Conservation (phyloP, 2,888 invertebrate species). For the Brachypterus glaber region DNA sequence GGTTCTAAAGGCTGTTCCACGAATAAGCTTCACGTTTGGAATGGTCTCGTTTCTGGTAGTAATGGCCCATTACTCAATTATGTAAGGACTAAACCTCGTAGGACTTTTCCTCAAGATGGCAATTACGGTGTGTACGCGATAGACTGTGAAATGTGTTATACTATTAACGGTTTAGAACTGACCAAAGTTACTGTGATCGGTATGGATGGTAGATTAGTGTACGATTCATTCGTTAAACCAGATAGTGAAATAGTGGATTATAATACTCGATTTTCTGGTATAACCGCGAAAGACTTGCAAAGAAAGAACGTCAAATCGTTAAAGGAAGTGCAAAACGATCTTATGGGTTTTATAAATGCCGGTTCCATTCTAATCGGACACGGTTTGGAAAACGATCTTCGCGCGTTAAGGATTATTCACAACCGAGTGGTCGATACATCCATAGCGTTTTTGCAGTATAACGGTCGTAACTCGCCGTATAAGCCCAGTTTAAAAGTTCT, state of each 20-base stretch:
- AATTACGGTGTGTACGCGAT: constrained; percentile 62
- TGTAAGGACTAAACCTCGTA: constrained; percentile 10
- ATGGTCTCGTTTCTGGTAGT: constrained; percentile 50
- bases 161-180: constrained; percentile 74
- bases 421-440: constrained; percentile 82
- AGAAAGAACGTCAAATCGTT: constrained; percentile 53
- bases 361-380: constrained; percentile 92
- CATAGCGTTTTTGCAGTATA: constrained; percentile 74
- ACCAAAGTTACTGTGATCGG: constrained; percentile 79
- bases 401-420: constrained; percentile 77
- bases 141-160: constrained; percentile 97
- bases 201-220: constrained; percentile 63
- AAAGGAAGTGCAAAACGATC: constrained; percentile 73
- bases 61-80: constrained; percentile 41
- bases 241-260: constrained; percentile 77
- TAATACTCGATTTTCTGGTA: constrained; percentile 93
- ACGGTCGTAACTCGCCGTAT: constrained; percentile 75
- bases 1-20: constrained; percentile 54
- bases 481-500: constrained; percentile 75
- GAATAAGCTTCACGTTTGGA: constrained; percentile 67
- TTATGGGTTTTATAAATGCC: constrained; percentile 67
- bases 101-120: constrained; percentile 45
- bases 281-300: constrained; percentile 57
- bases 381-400: constrained; percentile 87
- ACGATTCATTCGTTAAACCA: constrained; percentile 79